phyloP scores from a whole-genome alignment of 2,113 vertebrate species.

The Heteronetta atricapilla region DNA sequence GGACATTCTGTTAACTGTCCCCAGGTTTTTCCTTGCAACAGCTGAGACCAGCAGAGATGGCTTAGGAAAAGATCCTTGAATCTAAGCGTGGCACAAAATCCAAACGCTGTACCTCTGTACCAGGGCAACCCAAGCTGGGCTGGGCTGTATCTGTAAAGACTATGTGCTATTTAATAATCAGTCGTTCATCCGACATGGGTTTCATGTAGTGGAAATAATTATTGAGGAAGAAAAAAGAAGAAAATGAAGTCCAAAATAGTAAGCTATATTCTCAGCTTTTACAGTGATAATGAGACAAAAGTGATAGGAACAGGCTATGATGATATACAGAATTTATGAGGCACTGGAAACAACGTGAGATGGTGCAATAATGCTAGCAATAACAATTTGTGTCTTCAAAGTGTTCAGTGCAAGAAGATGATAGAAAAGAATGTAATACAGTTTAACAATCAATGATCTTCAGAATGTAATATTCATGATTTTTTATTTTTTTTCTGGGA shows the following conservation, averaged over 20 bases:
- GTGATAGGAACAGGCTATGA: conserved; percentile 22
- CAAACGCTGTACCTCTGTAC: background rate
- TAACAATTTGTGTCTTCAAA: conserved; percentile 61
- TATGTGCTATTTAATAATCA: background rate
- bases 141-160: background rate
- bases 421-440: conserved; percentile 52
- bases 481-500: background rate
- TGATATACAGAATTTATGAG: conserved; percentile 40
- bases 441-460: conserved; percentile 48
- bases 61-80: background rate
- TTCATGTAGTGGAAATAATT: background rate
- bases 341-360: conserved; percentile 25
- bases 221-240: background rate
- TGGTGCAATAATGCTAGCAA: conserved; percentile 35
- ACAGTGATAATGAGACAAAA: background rate
- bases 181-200: background rate
- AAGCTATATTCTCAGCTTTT: background rate
- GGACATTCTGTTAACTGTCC: background rate
- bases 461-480: conserved; percentile 39
- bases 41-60: background rate
- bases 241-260: conserved; percentile 9
- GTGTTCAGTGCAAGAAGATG: conserved; percentile 46
- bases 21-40: background rate
- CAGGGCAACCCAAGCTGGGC: background rate
- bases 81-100: background rate